phyloP scores from a whole-genome alignment of 2,888 invertebrate genomes.

The Epinotia demarniana region DNA sequence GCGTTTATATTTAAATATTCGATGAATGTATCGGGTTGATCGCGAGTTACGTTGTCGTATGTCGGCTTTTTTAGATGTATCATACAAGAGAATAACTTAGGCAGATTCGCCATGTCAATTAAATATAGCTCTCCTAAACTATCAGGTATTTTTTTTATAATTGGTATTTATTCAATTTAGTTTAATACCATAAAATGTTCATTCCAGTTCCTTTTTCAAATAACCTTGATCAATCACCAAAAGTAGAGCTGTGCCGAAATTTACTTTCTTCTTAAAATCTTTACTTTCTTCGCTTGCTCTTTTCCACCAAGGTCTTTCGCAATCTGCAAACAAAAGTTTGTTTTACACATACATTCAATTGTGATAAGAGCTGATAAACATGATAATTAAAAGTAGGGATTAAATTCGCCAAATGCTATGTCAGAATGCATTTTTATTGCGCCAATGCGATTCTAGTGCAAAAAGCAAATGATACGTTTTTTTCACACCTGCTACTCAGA shows the following conservation, averaged over 20 bases:
- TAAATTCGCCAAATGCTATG: background rate
- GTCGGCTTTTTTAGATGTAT: background rate
- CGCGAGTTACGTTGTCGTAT: background rate
- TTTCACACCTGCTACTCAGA: no score
- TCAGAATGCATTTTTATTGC: background rate
- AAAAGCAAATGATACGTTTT: no score
- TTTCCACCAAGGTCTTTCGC: background rate
- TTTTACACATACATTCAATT: background rate
- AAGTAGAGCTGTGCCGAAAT: background rate
- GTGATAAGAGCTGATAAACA: conserved; percentile 13
- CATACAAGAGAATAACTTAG: no score
- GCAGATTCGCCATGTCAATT: no score
- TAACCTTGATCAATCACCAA: background rate
- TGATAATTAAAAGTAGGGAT: background rate
- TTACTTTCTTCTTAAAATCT: background rate
- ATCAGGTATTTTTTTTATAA: no score
- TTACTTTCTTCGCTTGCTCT: background rate
- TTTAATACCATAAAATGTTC: background rate
- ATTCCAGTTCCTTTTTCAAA: background rate
- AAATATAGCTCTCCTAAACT: no score
- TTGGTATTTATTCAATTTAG: no score
- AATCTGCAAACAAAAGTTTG: conserved; percentile 28
- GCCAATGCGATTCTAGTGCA: background rate
- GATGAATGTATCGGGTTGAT: background rate
- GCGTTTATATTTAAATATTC: background rate